phyloP scores from a whole-genome alignment of 2,113 vertebrate species.

The Perognathus longimembris region DNA sequence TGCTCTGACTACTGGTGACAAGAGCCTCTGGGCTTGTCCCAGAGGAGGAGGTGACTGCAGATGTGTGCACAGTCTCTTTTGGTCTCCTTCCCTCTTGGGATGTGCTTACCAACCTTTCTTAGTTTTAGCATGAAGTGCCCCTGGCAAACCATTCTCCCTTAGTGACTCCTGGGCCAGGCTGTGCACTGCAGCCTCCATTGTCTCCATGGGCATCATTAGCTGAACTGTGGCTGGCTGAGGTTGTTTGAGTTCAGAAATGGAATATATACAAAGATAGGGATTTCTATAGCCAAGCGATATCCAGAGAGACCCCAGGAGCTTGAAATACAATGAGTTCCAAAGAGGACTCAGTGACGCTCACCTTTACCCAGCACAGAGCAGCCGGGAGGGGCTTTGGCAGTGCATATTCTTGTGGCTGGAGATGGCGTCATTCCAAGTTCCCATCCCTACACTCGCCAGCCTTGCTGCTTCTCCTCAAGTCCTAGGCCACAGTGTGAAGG shows the following conservation, averaged over 20 bases:
- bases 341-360: neutral
- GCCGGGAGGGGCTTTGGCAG: neutral
- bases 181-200: neutral
- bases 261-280: neutral
- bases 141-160: conserved; percentile 27
- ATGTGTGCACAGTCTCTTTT: neutral
- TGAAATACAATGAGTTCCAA: neutral
- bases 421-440: neutral
- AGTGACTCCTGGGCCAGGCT: neutral
- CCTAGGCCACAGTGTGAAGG: neutral
- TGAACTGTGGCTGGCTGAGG: neutral
- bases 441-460: neutral
- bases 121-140: neutral
- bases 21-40: neutral
- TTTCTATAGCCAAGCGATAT: neutral
- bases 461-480: neutral
- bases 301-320: neutral
- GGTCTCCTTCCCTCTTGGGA: neutral
- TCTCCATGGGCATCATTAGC: conserved; percentile 72
- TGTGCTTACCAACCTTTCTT: neutral
- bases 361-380: neutral
- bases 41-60: neutral
- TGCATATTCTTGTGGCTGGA: neutral
- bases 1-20: neutral
- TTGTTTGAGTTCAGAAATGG: conserved; percentile 24